Percentiles rank a stretch among this genome's conserved stretches.
Evolutionary conservation across 2,113 vertebrate species (phyloP).

Genomic region (Gallinago undulata): DNA sequence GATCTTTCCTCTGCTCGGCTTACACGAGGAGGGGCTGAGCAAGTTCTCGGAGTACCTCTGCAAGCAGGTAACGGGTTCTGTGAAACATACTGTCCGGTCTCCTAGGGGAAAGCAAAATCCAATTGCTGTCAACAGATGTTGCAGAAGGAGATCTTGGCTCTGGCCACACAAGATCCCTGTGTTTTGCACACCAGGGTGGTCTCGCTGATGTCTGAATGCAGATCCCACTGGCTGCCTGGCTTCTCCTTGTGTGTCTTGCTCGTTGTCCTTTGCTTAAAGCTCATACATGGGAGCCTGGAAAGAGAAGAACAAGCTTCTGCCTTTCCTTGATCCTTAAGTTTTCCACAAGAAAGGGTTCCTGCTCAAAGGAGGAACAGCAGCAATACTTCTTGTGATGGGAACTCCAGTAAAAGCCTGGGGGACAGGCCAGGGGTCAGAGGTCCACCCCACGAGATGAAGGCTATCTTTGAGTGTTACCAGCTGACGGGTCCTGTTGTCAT

Average conservation of each 20-base stretch:
- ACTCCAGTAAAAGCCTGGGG: neutral
- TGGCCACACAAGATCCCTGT: neutral
- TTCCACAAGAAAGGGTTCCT: neutral
- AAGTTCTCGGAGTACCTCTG: constrained; percentile 95
- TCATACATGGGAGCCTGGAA: neutral
- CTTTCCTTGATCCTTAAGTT: neutral
- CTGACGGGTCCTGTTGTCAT: neutral
- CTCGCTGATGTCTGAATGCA: neutral
- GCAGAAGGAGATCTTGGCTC: neutral
- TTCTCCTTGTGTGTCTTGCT: neutral
- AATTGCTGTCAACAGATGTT: neutral
- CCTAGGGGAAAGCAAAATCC: neutral
- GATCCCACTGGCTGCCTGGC: neutral
- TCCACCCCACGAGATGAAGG: neutral
- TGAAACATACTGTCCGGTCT: neutral
- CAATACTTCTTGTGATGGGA: neutral
- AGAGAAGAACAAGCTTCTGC: neutral
- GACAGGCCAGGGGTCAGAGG: neutral
- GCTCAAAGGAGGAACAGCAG: neutral
- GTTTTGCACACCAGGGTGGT: neutral
- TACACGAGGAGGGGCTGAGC: constrained; percentile 94
- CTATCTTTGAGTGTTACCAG: neutral
- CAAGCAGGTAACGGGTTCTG: constrained; percentile 82
- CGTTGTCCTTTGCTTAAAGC: neutral
- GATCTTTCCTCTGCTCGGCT: constrained; percentile 93